phyloP scores from a whole-genome alignment of 1,140 invertebrate species.

The Drosophila melanica region DNA sequence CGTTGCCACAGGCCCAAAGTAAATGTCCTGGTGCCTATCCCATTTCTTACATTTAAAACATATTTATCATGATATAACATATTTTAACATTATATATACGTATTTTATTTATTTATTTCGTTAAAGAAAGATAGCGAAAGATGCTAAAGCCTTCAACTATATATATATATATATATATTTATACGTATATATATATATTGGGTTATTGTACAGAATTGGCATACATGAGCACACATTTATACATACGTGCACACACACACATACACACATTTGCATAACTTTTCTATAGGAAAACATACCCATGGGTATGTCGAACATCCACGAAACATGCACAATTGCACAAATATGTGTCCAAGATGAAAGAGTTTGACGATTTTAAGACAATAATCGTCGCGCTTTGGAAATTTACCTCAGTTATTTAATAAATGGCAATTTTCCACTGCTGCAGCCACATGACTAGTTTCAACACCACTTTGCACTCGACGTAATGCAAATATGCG shows the following conservation, averaged over 20 bases:
- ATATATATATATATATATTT: neutral
- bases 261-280: neutral
- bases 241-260: neutral
- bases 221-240: neutral
- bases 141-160: no score
- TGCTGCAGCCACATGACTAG: neutral
- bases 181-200: neutral
- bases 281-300: neutral
- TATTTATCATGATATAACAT: no score
- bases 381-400: neutral
- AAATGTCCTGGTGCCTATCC: no score
- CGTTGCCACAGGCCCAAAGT: neutral
- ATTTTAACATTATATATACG: no score
- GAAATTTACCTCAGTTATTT: constrained; percentile 24
- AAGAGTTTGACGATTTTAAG: no score
- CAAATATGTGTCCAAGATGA: no score
- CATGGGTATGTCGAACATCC: neutral
- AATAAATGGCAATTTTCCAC: neutral
- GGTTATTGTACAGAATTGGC: no score
- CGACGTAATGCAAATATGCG: constrained; percentile 29
- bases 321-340: no score
- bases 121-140: no score
- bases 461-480: neutral
- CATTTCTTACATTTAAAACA: no score
- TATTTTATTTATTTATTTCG: no score